A percentile compares a stretch with the other conserved stretches of the same genome.
phyloP scores from a whole-genome alignment of 2,797 vertebrate species.

The Martes flavigula region DNA sequence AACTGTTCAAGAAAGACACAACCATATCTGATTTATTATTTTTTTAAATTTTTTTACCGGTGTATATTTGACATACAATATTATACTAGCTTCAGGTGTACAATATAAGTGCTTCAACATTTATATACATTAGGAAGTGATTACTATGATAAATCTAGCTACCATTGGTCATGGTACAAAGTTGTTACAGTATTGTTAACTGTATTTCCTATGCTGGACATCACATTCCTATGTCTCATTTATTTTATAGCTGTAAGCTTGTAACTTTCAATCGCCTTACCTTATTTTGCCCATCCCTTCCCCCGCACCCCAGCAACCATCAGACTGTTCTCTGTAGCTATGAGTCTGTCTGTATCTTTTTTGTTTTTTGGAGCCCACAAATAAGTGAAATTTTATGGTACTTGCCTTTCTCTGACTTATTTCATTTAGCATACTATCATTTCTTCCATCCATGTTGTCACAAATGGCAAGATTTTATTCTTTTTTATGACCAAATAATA shows the following conservation, averaged over 20 bases:
- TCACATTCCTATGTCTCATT: neutral
- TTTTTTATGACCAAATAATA: neutral
- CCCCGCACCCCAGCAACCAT: too few species aligned
- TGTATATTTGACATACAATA: neutral
- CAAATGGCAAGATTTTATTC: neutral
- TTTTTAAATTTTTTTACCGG: neutral
- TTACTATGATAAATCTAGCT: neutral
- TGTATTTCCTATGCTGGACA: neutral
- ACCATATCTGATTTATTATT: neutral
- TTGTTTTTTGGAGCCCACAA: neutral
- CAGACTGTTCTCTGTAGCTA: neutral
- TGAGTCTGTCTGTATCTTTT: neutral
- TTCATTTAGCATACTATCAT: neutral
- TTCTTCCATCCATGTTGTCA: neutral
- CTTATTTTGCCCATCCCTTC: neutral
- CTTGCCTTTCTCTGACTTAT: neutral
- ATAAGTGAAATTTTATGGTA: neutral
- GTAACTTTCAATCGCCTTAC: neutral
- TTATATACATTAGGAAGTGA: neutral
- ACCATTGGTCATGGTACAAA: neutral
- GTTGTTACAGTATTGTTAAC: neutral
- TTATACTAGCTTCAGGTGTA: neutral
- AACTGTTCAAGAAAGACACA: neutral
- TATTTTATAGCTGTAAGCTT: neutral
- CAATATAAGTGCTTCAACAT: neutral